Evolutionary conservation across 2,888 invertebrate species (phyloP).

Genomic region (Cryptus armator): DNA sequence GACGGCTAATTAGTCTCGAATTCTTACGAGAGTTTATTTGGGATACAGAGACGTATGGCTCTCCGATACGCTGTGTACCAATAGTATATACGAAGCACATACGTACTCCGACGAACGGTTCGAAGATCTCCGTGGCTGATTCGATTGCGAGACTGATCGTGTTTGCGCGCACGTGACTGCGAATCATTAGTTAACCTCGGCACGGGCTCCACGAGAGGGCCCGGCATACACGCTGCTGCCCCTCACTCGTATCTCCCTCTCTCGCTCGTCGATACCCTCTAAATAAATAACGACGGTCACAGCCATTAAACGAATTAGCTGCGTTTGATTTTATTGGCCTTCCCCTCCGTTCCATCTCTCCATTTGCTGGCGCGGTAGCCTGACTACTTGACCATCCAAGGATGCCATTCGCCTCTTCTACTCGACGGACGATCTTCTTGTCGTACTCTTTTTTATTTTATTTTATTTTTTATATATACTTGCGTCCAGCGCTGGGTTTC

Average conservation of each 20-base stretch:
- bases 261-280: constrained; percentile 76
- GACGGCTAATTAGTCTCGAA: constrained; percentile 40
- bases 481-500: background rate
- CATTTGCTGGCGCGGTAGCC: constrained; percentile 18
- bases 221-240: constrained; percentile 6
- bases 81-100: constrained; percentile 22
- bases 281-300: constrained; percentile 80
- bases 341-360: constrained; percentile 32
- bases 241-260: background rate
- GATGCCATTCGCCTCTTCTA: constrained; percentile 31
- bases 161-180: constrained; percentile 82
- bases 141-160: constrained; percentile 78
- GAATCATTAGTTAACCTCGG: constrained; percentile 72
- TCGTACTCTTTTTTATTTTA: constrained; percentile 3
- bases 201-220: constrained; percentile 44
- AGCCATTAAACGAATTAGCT: constrained; percentile 81
- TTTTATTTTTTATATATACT: background rate
- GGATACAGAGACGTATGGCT: background rate
- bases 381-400: background rate
- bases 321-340: constrained; percentile 80
- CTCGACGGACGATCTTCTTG: constrained; percentile 3
- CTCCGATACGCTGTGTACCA: background rate
- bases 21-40: constrained; percentile 44
- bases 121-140: constrained; percentile 73
- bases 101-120: constrained; percentile 39